Evolutionary conservation across 2,113 vertebrate species (phyloP).

Genomic region (Gasterosteus aculeatus): DNA sequence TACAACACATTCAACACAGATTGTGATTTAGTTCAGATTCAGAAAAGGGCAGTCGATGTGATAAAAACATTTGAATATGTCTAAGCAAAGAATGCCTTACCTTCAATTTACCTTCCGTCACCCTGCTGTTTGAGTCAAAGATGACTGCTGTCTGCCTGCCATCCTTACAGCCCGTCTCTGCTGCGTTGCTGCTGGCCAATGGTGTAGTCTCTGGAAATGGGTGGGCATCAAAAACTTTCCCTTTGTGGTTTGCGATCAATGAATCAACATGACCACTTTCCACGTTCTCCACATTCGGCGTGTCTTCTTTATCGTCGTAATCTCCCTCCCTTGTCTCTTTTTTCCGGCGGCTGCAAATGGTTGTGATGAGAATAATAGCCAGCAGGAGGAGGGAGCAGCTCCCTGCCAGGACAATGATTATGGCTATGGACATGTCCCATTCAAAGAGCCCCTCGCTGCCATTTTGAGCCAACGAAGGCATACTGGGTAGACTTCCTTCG

Average conservation of each 20-base stretch:
- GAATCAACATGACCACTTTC: constrained; percentile 82
- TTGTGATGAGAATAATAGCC: constrained; percentile 93
- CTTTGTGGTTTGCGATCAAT: constrained; percentile 78
- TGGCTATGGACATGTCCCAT: constrained; percentile 91
- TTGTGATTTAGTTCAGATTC: constrained; percentile 19
- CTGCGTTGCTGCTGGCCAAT: constrained; percentile 78
- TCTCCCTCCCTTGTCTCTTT: constrained; percentile 81
- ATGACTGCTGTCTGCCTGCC: constrained; percentile 81
- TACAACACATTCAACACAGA: constrained; percentile 1
- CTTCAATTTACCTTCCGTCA: constrained; percentile 85
- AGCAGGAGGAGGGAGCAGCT: constrained; percentile 93
- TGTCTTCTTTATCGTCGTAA: constrained; percentile 69
- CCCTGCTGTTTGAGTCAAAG: constrained; percentile 88
- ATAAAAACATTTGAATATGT: constrained; percentile 9
- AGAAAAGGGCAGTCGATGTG: background rate
- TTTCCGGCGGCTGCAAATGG: constrained; percentile 90
- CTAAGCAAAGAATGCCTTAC: constrained; percentile 74
- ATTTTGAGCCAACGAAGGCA: constrained; percentile 79
- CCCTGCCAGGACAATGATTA: constrained; percentile 92
- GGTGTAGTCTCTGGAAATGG: constrained; percentile 87
- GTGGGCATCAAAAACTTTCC: constrained; percentile 87
- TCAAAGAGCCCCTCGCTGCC: constrained; percentile 78
- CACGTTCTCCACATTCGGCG: constrained; percentile 84
- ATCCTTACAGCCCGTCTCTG: constrained; percentile 78
- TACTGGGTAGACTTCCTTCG: constrained; percentile 79